Base-by-base conservation (phyloP, 37 sponge, comb jelly and placozoan genomes). In the Chondrosia reniformis region DNA sequence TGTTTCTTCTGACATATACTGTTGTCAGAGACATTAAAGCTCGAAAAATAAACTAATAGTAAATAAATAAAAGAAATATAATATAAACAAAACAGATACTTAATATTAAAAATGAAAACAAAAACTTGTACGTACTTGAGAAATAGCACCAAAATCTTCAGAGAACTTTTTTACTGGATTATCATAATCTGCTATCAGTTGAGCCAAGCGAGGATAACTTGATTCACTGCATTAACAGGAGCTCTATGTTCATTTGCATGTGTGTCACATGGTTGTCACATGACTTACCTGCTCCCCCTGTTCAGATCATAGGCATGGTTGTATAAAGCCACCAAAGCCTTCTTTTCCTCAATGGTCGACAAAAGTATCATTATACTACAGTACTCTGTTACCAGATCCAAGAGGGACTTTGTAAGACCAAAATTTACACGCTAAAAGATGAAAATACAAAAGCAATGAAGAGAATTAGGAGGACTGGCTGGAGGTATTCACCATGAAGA, bases 131-230 rank as follows among this genome's bases (percentile, higher is more conserved):
- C n/a, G n/a, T 41, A 84, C 93, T 74, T 91, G 88, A 13, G 92
- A 83, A 22, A 89, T 90, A 4, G 95, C 93, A 19, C 79, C 67
- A 54, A 97, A 95, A 42, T 97, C 98, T 45, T 97, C 98, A 5
- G 84, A 46, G 67, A 97, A 84, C 62, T 90, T 92, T 84, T 77
- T 92, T 45, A 97, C 67, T 4, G 98, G 93, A 37, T 84, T 64
- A 21, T 97, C 98, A 71, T 85, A 97, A 21, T 94, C 96, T 15
- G 89, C 71, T 5, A 97, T 46, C 98, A 97, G 86, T 75, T 94
- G 90, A 59, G 84, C 91, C 46, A 97, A 86, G 0, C 98, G 85
- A 54, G 94, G 98, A 76, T 88, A 95, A 55, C 54, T 73, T 12
- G 87, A 3, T 27, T 95, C 96, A 45, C 88, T 88, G 67, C 13